Base-by-base conservation (phyloP, 2,113 vertebrate genomes). In the Pelobates fuscus region DNA sequence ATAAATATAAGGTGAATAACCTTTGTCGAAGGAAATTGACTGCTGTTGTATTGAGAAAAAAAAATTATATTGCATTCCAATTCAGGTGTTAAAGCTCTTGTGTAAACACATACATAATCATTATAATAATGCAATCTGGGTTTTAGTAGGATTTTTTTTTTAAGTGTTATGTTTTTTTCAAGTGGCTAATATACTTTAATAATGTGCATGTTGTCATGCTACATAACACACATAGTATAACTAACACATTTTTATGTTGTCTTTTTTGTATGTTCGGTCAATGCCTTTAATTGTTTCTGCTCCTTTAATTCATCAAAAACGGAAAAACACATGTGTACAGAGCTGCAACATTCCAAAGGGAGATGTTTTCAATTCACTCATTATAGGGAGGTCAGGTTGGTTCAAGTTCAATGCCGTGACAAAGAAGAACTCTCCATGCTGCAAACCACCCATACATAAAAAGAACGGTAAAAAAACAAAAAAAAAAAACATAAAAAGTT, bases 331-430 rank as follows among this genome's bases (percentile, higher is more conserved):
- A 89, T 86, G 87, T 79, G 2, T 90, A 88, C 91, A 86, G 93
- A 92, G 90, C 92, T 88, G 91, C 94, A 98, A 91, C 94, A 98
- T 95, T 97, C 94, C 94, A 94, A 95, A 94, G 94, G 94, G 94
- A 95, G 92, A 97, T 97, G 94, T 95, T 98, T 98, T 96, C 94
- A 96, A 96, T 97, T 95, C 94, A 95, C 89, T 98, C 95, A 98
- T 98, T 98, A 98, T 93, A 90, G 90, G 91, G 90, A 91, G 95
- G 94, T 96, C 92, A 88, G 87, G 82, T 83, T 77, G 88, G 95
- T 95, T 98, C 96, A 96, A 97, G 96, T 97, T 98, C 95, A 97
- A 94, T 96, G 93, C 94, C 94, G 94, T 86, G 88, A 88, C 95
- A 95, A 94, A 94, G 93, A 91, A 94, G 91, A 88, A 84, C 89